phyloP scores from a whole-genome alignment of 2,888 invertebrate genomes.

The Frankliniella fusca region DNA sequence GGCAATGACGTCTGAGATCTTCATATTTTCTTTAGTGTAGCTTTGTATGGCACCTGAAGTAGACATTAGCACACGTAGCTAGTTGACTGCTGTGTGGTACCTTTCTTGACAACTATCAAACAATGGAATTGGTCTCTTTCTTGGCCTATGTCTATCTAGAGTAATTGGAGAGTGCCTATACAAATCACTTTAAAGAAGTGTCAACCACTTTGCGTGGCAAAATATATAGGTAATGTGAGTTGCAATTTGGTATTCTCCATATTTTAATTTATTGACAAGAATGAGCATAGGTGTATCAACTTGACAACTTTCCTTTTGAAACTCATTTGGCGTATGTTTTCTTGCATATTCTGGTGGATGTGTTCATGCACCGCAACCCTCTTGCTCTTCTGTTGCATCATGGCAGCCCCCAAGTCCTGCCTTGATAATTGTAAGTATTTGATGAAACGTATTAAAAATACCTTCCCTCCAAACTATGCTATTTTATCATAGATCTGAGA shows the following conservation, averaged over 20 bases:
- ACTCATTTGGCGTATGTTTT: constrained; percentile 34
- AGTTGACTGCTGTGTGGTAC: neutral
- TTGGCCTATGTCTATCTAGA: neutral
- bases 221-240: too few relatives aligned
- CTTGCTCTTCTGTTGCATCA: constrained; percentile 30
- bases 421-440: constrained; percentile 45
- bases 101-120: neutral
- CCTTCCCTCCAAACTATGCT: neutral
- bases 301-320: neutral
- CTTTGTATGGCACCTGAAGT: too few relatives aligned
- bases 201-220: too few relatives aligned
- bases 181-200: neutral
- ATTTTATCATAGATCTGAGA: neutral
- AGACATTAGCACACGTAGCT: too few relatives aligned
- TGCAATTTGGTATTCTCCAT: too few relatives aligned
- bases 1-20: neutral
- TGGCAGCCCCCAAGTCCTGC: constrained; percentile 44
- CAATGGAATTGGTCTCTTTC: neutral
- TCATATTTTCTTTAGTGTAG: constrained; percentile 13
- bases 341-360: constrained; percentile 34
- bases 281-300: too few relatives aligned
- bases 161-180: neutral
- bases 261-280: too few relatives aligned
- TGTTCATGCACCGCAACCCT: constrained; percentile 30
- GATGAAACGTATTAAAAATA: constrained; percentile 7